Evolutionary conservation across 2,113 vertebrate species (phyloP), one percentile per base, ranked within the genome.

Genomic region (Raja brachyura): DNA sequence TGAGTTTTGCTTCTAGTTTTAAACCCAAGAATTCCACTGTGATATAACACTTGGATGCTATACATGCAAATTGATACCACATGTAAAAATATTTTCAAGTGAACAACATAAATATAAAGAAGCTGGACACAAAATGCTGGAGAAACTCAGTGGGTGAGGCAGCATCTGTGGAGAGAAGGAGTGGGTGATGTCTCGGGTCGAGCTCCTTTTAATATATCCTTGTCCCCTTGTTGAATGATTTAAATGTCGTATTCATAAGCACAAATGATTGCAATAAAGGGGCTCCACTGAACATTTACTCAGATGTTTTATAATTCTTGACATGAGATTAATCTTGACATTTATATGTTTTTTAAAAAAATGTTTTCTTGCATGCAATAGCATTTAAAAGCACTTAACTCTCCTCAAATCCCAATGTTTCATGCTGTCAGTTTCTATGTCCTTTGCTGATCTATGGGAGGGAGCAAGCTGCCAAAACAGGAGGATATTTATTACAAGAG

Each of bases 251-350:
- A 18, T 54, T 25, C 74, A 14, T 75, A 59, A 4, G 74, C n/a
- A 31, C 74, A 93, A 75, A 54, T 74, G 6, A 16, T 75, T 54
- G 10, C 33, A 61, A 88, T 31, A 48, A 74, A 63, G 93, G 83
- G n/a, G 73, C 61, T 54, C 79, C 77, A 56, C 81, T 74, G 93
- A 86, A 94, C 94, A 94, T 95, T 94, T 93, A 94, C 95, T 94
- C 95, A 95, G 94, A 94, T 94, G 94, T 94, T 94, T 95, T 94
- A 94, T 96, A 95, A 96, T 96, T 96, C 96, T 96, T 96, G 96
- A 96, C 96, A 95, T 95, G 94, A 96, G 95, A 96, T 94, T 95
- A 95, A 93, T 93, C 93, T 94, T 96, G 96, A 96, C 96, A 96
- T 97, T 96, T 96, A 93, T 95, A 93, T 96, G 95, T 94, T 95